A percentile compares a stretch with the other conserved stretches of the same genome.
Evolutionary conservation across 2,113 vertebrate genomes (phyloP).

Genomic region (Paraplagusia blochii): DNA sequence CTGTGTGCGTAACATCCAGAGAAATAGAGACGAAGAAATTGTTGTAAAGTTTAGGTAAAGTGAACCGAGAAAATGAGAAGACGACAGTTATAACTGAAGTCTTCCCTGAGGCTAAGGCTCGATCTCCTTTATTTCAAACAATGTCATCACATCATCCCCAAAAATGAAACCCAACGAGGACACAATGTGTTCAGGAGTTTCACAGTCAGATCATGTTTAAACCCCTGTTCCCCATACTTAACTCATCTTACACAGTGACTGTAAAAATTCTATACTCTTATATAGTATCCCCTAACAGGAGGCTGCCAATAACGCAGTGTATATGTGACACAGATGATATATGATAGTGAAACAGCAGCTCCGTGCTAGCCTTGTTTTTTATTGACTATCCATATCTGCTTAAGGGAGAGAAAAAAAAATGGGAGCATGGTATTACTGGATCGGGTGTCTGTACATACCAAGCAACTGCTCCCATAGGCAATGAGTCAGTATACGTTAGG

Average conservation of each 20-base stretch:
- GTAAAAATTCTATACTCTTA: slow-evolving; percentile 40
- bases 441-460: slow-evolving; percentile 49
- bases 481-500: slow-evolving; percentile 21
- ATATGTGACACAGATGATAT: slow-evolving; percentile 54
- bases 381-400: slow-evolving; percentile 56
- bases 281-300: slow-evolving; percentile 54
- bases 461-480: slow-evolving; percentile 43
- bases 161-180: slow-evolving; percentile 30
- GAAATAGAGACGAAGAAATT: too few species aligned
- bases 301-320: slow-evolving; percentile 54
- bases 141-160: slow-evolving; percentile 41
- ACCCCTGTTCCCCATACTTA: slow-evolving; percentile 46
- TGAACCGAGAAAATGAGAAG: slow-evolving; percentile 42
- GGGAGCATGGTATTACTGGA: slow-evolving; percentile 36
- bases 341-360: slow-evolving; percentile 60
- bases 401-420: slow-evolving; percentile 38
- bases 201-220: slow-evolving; percentile 48
- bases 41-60: slow-evolving; percentile 36
- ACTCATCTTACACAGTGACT: slow-evolving; percentile 42
- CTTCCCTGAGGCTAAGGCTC: slow-evolving; percentile 49
- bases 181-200: slow-evolving; percentile 28
- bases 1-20: too few species aligned
- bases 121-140: slow-evolving; percentile 45
- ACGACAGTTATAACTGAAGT: slow-evolving; percentile 38
- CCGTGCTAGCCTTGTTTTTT: slow-evolving; percentile 43